Evolutionary conservation across 2,888 invertebrate species (phyloP).

Genomic region (Drosophila hawaiiensis): DNA sequence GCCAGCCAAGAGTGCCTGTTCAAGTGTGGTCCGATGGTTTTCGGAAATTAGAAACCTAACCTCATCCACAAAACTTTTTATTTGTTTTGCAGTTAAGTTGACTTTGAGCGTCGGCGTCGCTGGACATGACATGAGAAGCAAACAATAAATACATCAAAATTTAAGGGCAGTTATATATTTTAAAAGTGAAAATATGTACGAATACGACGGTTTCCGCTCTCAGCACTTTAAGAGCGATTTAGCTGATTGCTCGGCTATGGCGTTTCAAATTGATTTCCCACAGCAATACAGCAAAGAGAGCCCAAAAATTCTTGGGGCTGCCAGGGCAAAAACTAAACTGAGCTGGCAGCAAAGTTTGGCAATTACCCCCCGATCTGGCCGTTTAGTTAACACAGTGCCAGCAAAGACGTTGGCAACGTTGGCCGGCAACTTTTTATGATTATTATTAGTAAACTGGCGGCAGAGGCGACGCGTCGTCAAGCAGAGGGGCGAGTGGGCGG

Average conservation of each 20-base stretch:
- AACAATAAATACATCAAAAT: background rate
- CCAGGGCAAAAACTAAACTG: constrained; percentile 54
- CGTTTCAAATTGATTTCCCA: constrained; percentile 73
- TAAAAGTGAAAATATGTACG: background rate
- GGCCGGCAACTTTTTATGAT: constrained; percentile 75
- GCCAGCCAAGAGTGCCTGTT: constrained; percentile 13
- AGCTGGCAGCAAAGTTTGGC: constrained; percentile 73
- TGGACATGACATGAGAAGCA: constrained; percentile 8
- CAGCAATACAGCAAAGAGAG: constrained; percentile 51
- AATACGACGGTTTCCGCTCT: constrained; percentile 30
- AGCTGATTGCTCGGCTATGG: constrained; percentile 64
- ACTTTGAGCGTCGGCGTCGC: constrained; percentile 11
- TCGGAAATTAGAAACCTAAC: constrained; percentile 74
- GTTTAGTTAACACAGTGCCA: constrained; percentile 73
- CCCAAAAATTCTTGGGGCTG: constrained; percentile 34
- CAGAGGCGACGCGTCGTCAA: constrained; percentile 15
- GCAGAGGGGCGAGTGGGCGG: background rate
- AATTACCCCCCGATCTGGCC: constrained; percentile 71
- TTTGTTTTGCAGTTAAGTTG: constrained; percentile 43
- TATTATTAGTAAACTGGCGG: constrained; percentile 72
- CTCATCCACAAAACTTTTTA: constrained; percentile 60
- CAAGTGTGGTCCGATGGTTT: constrained; percentile 17
- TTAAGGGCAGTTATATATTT: background rate
- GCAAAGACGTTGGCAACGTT: constrained; percentile 43
- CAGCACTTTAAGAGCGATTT: constrained; percentile 54